Evolutionary conservation across 64 coral and sea anemone species (phyloP), one percentile per base, ranked within the genome.

Genomic region (Orbicella faveolata): DNA sequence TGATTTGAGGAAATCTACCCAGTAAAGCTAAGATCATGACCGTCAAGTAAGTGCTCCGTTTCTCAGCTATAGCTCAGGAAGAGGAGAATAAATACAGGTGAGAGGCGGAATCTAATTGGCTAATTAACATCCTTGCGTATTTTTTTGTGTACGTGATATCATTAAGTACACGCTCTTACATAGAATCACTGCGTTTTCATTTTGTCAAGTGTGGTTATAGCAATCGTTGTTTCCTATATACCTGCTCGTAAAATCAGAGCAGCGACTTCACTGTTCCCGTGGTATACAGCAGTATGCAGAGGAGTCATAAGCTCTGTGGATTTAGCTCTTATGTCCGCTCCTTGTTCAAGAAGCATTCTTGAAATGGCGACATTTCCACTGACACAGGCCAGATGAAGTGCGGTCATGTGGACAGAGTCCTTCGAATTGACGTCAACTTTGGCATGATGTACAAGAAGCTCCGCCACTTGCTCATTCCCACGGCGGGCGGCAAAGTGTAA

Each of bases 271-370:
- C 19, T 15, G 39, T 84, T 90, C 39, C 79, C 79, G 12, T 83
- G 23, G 18, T 75, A 63, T 17, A 91, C 89, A 16, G 89, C 80
- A 33, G 72, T 77, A 37, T 91, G 89, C 34, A 91, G 79, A 74
- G 82, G 69, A 18, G 79, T 83, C 73, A 91, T 84, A 16, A 84
- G 74, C 37, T 91, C 89, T 18, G 73, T 55, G 37, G 80, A 74
- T 17, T 83, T 83, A 20, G 89, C 79, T n/a, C 74, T 59, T 61
- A 91, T 67, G 25, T 84, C 73, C 4, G 89, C 89, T 18, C 80
- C 80, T n/a, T 61, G 52, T 4, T 34, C 69, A 44, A 91, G 53
- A 34, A 91, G 79, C 63, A 85, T 84, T 73, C 77, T 73, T 63
- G 59, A 75, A 84, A 84, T 73, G 2, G 72, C 89, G 1, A 25